A percentile compares a stretch with the other conserved stretches of the same genome.
phyloP scores from a whole-genome alignment of 1,140 invertebrate genomes.

The Linepithema humile region DNA sequence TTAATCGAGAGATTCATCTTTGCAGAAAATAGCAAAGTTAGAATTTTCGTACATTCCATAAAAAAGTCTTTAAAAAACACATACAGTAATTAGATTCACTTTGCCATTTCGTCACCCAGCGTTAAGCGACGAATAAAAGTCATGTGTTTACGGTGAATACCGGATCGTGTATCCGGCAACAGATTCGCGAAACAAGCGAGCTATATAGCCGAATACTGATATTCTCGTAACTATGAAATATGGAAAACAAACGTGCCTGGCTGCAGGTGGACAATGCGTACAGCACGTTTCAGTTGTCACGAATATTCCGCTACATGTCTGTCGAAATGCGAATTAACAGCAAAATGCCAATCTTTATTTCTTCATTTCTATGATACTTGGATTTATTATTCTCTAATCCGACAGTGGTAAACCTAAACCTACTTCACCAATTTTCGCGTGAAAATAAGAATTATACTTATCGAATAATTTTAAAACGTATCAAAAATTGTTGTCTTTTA shows the following conservation, averaged over 20 bases:
- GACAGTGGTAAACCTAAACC: not conserved
- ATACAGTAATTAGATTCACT: not conserved
- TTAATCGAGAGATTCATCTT: too few species aligned
- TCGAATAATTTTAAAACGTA: not conserved
- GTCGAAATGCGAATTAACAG: not conserved
- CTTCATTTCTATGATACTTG: not conserved
- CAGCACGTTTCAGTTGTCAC: constrained; percentile 18
- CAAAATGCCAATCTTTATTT: not conserved
- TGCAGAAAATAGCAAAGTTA: too few species aligned
- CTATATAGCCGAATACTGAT: constrained; percentile 50
- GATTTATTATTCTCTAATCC: not conserved
- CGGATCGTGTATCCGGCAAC: constrained; percentile 26
- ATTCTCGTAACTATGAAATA: constrained; percentile 57
- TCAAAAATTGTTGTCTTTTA: not conserved
- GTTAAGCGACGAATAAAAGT: constrained; percentile 42
- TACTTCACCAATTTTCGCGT: not conserved
- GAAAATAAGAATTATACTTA: not conserved
- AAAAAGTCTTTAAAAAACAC: too few species aligned
- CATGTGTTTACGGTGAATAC: constrained; percentile 40
- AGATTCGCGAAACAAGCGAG: constrained; percentile 33
- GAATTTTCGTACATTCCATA: not conserved
- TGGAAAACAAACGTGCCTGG: constrained; percentile 66
- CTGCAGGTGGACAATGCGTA: constrained; percentile 8
- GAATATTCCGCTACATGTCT: not conserved
- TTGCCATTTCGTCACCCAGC: constrained; percentile 3